Evolutionary conservation across 2,113 vertebrate species (phyloP).

Genomic region (Hypocryptadius cinnamomeus): DNA sequence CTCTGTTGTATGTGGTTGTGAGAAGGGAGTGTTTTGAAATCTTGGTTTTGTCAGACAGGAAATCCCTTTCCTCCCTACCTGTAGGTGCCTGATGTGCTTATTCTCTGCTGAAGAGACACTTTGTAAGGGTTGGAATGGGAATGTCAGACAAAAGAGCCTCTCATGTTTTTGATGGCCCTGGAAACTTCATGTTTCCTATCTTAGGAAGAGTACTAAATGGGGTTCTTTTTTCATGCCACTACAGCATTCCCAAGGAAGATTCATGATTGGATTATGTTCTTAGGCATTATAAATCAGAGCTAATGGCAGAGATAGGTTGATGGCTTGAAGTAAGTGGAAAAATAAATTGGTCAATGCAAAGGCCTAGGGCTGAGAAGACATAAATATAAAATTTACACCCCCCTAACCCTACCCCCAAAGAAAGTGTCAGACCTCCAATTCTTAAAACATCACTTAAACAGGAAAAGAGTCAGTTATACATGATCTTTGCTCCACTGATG

Average conservation of each 20-base stretch:
- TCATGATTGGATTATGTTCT: constrained; percentile 68
- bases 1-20: neutral
- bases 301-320: constrained; percentile 66
- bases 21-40: neutral
- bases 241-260: constrained; percentile 65
- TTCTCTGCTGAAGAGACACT: neutral
- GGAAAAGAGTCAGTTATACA: neutral
- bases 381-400: constrained; percentile 60
- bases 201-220: constrained; percentile 36
- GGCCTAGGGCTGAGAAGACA: constrained; percentile 47
- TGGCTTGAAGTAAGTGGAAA: constrained; percentile 66
- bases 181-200: constrained; percentile 39
- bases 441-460: constrained; percentile 33
- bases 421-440: constrained; percentile 2
- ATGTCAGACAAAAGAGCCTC: constrained; percentile 16
- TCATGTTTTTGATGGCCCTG: constrained; percentile 14
- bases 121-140: neutral
- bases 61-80: constrained; percentile 8
- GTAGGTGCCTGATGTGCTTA: neutral
- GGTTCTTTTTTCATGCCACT: constrained; percentile 19
- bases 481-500: neutral
- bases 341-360: constrained; percentile 62
- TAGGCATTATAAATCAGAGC: constrained; percentile 67
- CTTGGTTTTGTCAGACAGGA: neutral
- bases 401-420: neutral